Conservation (phyloP, 2,888 invertebrate genomes). For the Drosophila yooni region DNA sequence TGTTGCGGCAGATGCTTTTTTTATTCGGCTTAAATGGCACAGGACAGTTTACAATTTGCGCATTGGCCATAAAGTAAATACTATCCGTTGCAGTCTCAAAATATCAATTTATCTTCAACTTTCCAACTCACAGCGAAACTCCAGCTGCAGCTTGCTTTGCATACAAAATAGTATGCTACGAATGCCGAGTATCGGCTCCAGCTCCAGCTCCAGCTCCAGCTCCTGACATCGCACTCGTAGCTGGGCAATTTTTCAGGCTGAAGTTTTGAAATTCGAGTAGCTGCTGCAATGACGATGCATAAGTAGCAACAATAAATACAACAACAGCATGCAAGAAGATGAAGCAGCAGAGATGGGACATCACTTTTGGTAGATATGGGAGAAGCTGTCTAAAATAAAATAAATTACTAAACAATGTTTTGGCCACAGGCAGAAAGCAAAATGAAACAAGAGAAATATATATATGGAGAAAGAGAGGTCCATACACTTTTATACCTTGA, state of each 20-base stretch:
- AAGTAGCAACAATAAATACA: constrained; percentile 67
- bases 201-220: background rate
- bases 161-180: constrained; percentile 35
- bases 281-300: constrained; percentile 74
- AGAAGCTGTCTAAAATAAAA: constrained; percentile 77
- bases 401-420: constrained; percentile 81
- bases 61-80: constrained; percentile 63
- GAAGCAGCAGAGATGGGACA: constrained; percentile 29
- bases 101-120: constrained; percentile 61
- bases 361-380: constrained; percentile 52
- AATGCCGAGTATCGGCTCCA: background rate
- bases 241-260: constrained; percentile 68
- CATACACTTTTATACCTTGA: constrained; percentile 43
- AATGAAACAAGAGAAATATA: background rate
- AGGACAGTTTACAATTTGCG: constrained; percentile 65
- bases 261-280: constrained; percentile 37
- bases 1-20: constrained; percentile 8
- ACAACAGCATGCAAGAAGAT: constrained; percentile 22
- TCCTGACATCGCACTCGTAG: constrained; percentile 51
- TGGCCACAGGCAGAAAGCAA: constrained; percentile 23
- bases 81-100: constrained; percentile 45
- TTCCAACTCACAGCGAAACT: constrained; percentile 37
- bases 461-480: constrained; percentile 11
- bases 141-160: constrained; percentile 56
- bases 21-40: constrained; percentile 51